Percentiles rank a stretch among this genome's conserved stretches.
phyloP scores from a whole-genome alignment of 2,113 vertebrate species.

The Zosterops pallidus region DNA sequence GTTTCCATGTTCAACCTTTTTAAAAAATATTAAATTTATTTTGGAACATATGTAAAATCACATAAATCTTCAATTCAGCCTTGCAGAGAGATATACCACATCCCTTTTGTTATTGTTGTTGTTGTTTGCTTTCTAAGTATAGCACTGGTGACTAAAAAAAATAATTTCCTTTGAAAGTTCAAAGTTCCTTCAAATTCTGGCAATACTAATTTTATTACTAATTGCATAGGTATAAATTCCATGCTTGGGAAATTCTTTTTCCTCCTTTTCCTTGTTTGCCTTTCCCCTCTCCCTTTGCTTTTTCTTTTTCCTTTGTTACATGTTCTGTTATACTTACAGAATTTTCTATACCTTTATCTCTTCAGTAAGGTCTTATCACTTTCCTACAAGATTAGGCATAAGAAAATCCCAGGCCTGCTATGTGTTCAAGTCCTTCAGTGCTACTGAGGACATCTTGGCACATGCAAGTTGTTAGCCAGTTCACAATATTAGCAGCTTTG shows the following conservation, averaged over 20 bases:
- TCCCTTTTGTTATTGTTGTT: not conserved
- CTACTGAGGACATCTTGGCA: not conserved
- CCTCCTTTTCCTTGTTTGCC: not conserved
- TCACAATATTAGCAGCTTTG: not conserved
- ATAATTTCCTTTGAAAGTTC: not conserved
- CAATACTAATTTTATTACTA: not conserved
- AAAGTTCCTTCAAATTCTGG: not conserved
- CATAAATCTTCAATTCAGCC: not conserved
- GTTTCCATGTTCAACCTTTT: not conserved
- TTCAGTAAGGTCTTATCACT: not conserved
- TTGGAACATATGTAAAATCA: not conserved
- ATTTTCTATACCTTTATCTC: not conserved
- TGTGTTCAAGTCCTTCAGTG: not conserved
- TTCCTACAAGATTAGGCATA: not conserved
- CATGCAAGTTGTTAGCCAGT: not conserved
- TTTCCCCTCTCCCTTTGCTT: fast-evolving
- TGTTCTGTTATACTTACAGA: not conserved
- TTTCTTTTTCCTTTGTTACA: not conserved
- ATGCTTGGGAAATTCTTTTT: not conserved
- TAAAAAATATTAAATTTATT: not conserved
- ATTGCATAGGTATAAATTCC: not conserved
- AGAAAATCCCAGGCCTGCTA: not conserved
- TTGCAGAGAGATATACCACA: not conserved
- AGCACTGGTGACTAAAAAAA: not conserved
- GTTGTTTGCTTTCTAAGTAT: not conserved